Percentiles rank a stretch among this genome's conserved stretches.
phyloP scores from a whole-genome alignment of 2,797 vertebrate species.

The Cyprinella venusta region DNA sequence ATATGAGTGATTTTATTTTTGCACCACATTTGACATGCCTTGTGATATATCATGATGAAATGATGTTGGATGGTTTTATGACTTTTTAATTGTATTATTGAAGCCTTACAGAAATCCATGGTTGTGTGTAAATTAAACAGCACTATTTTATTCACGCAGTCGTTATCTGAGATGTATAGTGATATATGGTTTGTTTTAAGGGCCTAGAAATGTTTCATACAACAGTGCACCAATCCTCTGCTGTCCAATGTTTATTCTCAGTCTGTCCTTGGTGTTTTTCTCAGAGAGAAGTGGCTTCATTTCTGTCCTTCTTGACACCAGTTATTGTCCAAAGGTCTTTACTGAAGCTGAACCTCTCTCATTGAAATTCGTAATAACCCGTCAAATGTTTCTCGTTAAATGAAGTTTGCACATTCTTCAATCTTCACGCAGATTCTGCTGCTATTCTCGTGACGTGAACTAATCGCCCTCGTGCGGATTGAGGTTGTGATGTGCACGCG shows the following conservation, averaged over 20 bases:
- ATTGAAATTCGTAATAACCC: no score
- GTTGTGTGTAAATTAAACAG: constrained; percentile 2
- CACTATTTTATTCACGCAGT: neutral
- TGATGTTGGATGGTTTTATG: neutral
- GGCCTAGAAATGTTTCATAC: neutral
- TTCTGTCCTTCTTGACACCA: no score
- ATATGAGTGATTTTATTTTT: neutral
- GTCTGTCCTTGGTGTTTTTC: no score
- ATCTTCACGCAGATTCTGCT: neutral
- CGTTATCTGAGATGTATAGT: neutral
- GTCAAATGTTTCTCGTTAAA: no score
- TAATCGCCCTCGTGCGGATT: neutral
- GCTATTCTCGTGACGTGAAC: neutral
- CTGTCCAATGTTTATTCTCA: no score
- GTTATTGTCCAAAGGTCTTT: no score
- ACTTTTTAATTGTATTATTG: neutral
- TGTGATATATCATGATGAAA: neutral
- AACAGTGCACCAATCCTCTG: no score
- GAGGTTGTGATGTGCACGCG: neutral
- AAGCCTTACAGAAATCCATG: neutral
- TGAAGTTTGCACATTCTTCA: no score
- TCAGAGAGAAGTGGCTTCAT: no score
- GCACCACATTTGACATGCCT: neutral
- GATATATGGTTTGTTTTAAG: neutral
- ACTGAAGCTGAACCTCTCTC: no score